These are phyloP conservation scores for Diadegma fenestrale DNA, from an alignment of 2,888 invertebrate genomes.

Conservation along the genomic window DNA sequence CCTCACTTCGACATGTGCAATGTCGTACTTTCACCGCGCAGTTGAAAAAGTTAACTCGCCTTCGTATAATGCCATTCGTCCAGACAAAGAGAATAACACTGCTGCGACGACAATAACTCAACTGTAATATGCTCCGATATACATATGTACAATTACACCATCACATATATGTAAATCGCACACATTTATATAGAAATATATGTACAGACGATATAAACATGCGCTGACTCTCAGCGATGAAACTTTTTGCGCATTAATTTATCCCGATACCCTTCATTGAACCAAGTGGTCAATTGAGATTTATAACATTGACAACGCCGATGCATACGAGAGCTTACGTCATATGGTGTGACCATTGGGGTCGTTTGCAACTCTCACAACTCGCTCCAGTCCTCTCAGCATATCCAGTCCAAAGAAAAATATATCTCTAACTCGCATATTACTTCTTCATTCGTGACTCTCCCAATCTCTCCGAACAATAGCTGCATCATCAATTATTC, in stretches of 20 bases:
- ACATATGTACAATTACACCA: slow-evolving; percentile 8
- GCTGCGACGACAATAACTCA: slow-evolving; percentile 64
- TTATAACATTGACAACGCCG: slow-evolving; percentile 72
- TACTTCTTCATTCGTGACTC: neutral
- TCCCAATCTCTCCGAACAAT: neutral
- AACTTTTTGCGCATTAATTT: slow-evolving; percentile 70
- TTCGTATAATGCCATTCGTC: slow-evolving; percentile 7
- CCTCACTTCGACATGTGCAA: slow-evolving; percentile 35
- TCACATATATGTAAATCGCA: slow-evolving; percentile 19
- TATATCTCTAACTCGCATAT: slow-evolving; percentile 39
- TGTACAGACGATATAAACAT: slow-evolving; percentile 40
- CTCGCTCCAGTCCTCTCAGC: slow-evolving; percentile 34
- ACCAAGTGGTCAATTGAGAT: slow-evolving; percentile 72
- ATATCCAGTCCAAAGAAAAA: slow-evolving; percentile 29
- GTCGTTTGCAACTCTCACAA: slow-evolving; percentile 57
- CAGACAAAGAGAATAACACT: slow-evolving; percentile 56
- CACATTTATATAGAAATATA: slow-evolving; percentile 11
- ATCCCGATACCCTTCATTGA: slow-evolving; percentile 72
- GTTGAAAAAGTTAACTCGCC: slow-evolving; percentile 54
- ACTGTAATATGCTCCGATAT: slow-evolving; percentile 41
- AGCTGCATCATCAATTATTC: slow-evolving; percentile 11
- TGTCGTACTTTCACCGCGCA: slow-evolving; percentile 51
- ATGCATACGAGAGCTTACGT: slow-evolving; percentile 65
- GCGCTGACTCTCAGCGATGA: slow-evolving; percentile 58
- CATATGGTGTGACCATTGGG: slow-evolving; percentile 53